Conservation (phyloP, 2,797 vertebrate species). For the Champsocephalus gunnari region DNA sequence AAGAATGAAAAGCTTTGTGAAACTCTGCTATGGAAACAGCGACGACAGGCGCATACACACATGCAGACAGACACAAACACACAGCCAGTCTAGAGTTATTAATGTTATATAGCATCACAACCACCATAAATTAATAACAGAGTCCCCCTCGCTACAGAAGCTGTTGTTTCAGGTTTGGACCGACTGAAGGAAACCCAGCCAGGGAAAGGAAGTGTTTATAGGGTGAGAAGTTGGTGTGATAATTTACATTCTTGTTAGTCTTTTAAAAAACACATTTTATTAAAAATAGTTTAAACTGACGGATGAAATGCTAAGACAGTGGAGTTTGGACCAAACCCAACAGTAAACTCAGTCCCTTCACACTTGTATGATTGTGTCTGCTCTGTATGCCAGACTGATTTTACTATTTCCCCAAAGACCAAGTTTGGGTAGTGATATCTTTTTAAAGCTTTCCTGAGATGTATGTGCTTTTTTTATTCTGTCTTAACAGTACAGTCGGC, state of each 20-base stretch:
- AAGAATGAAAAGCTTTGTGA: constrained; percentile 72
- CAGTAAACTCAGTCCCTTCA: not conserved
- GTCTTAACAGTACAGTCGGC: constrained; percentile 40
- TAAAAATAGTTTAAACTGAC: not conserved
- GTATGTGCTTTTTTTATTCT: constrained; percentile 40
- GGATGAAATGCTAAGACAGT: not conserved
- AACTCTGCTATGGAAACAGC: constrained; percentile 74
- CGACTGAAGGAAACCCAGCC: constrained; percentile 50
- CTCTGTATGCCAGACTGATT: not conserved
- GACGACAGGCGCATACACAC: not conserved
- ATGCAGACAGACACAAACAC: constrained; percentile 33
- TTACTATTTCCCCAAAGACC: constrained; percentile 2
- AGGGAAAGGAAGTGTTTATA: constrained; percentile 50
- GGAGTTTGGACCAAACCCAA: not conserved
- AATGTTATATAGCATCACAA: constrained; percentile 65
- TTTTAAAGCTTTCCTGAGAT: constrained; percentile 46
- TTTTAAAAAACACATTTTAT: constrained; percentile 21
- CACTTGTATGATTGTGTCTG: not conserved
- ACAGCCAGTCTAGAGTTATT: constrained; percentile 60
- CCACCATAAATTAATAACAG: constrained; percentile 60
- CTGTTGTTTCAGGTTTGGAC: constrained; percentile 54
- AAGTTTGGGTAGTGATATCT: constrained; percentile 23
- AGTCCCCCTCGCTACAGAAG: constrained; percentile 44
- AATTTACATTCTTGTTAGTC: constrained; percentile 19
- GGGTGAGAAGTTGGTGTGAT: constrained; percentile 44